Evolutionary conservation across 2,888 invertebrate species (phyloP).

Genomic region (Andrena haemorrhoa): DNA sequence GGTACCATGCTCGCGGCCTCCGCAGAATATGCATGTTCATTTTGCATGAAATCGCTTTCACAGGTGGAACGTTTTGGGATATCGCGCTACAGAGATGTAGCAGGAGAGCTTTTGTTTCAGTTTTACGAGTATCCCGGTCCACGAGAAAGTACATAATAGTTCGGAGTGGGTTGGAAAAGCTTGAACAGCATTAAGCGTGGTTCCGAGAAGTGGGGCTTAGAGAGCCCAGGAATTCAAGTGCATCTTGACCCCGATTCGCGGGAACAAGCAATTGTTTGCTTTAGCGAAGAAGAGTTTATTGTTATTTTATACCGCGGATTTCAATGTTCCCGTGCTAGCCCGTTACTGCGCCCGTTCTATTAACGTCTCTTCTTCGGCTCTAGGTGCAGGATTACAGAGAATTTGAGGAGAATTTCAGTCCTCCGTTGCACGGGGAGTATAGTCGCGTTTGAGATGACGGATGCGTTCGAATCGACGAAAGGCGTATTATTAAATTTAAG

Average conservation of each 20-base stretch:
- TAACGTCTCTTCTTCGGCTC: not conserved
- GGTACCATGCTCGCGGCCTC: too few species aligned
- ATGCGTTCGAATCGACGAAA: constrained; percentile 55
- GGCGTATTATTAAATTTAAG: constrained; percentile 66
- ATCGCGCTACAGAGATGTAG: not conserved
- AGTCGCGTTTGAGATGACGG: not conserved
- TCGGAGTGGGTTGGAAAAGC: not conserved
- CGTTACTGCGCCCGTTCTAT: not conserved
- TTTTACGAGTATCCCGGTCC: not conserved
- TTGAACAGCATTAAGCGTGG: constrained; percentile 8
- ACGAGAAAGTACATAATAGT: constrained; percentile 8
- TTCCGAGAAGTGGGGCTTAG: constrained; percentile 1
- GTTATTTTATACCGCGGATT: constrained; percentile 3
- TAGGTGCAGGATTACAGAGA: not conserved
- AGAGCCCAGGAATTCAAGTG: constrained; percentile 4
- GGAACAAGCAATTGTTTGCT: not conserved
- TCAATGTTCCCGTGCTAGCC: not conserved
- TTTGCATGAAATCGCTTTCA: not conserved
- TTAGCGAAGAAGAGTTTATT: not conserved
- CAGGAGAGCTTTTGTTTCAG: not conserved
- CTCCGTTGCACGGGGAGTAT: not conserved
- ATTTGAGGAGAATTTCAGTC: not conserved
- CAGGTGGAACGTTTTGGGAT: not conserved
- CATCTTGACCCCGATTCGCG: constrained; percentile 1
- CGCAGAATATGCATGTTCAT: too few species aligned